Base-by-base conservation (phyloP, 2,888 invertebrate species). In the Ellobium chinense region DNA sequence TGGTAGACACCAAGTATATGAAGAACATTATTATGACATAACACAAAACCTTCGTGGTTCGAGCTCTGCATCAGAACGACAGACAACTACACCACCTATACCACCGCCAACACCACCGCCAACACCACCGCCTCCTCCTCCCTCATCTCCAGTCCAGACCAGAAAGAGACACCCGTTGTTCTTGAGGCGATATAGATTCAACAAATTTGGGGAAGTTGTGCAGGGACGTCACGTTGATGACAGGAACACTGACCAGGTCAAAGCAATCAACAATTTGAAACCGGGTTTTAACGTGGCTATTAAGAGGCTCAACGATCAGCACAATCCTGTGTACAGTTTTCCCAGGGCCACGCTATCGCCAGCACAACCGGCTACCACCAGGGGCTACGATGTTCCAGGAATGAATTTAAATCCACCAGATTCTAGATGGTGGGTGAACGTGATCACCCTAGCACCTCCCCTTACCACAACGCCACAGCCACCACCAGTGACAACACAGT, bases 341-440 rank as follows among this genome's bases (percentile, higher is more conserved):
- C 9, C 2, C n/a, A 46, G 27, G 18, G 1, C 36, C 14, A 12
- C n/a, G 34, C n/a, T n/a, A n/a, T 12, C 31, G 12, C 58, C 24
- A 36, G 58, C 9, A 2, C 12, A 34, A 36, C 27, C 37, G 24
- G 39, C 9, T 4, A 24, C 27, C 24, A 68, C 68, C 27, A 29
- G 27, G 1, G 46, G 46, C n/a, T 46, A 68, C 14, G 68, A 39
- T 0, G 21, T 27, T 14, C 2, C 2, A 3, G 46, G 9, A 46
- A n/a, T 4, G 9, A 58, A 58, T 29, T 4, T 34, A 9, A 31
- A 58, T 54, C 56, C 21, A 18, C 36, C 73, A 31, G 58, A 66
- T 56, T 9, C 34, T 36, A n/a, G 58, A 3, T 76, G 76, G 76
- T 76, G 76, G 76, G 27, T 76, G n/a, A 60, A 76, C 0, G 24